Base-by-base conservation (phyloP, 2,888 invertebrate species). In the Heliothis peltigera region DNA sequence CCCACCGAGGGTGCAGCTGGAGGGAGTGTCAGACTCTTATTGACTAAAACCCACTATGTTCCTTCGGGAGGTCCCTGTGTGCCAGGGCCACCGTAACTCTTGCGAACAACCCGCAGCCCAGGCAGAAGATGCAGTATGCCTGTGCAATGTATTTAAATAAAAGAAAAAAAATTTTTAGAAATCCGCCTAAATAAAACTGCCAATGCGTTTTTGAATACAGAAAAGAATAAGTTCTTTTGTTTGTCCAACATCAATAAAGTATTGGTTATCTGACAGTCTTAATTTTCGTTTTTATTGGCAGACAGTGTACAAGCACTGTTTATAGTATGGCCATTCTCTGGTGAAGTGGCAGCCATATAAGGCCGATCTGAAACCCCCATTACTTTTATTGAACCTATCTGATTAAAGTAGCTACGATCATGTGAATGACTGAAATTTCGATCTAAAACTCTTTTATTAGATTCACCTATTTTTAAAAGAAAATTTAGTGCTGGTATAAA, bases 371-470 rank as follows among this genome's bases (percentile, higher is more conserved):
- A 46, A 46, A 35, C 15, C 43, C n/a, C 17, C 12, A 42, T 32
- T 17, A 10, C 15, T 43, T n/a, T 39, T 35, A 69, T 62, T 21
- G 43, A 69, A 53, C 15, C 17, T 17, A 43, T 70, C 39, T 4
- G 3, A 44, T 53, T 44, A 44, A 46, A 70, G 43, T 44, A 46
- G 21, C 17, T 28, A 6, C n/a, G 46, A 49, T 59, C 19, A 60
- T 15, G 6, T 28, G 42, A 70, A 47, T 52, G 10, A 70, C 56
- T 46, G 61, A 46, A 70, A 75, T 55, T 65, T 59, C 44, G 22
- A 43, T 28, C 28, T 42, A 8, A 46, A 35, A 43, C 18, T 32
- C 15, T 39, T 69, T 51, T 49, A 71, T 35, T 47, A 73, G 5
- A 49, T 15, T 44, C 42, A 28, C 59, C 19, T 3, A 43, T 59